phyloP scores from a whole-genome alignment of 2,888 invertebrate genomes.

The Formica aserva region DNA sequence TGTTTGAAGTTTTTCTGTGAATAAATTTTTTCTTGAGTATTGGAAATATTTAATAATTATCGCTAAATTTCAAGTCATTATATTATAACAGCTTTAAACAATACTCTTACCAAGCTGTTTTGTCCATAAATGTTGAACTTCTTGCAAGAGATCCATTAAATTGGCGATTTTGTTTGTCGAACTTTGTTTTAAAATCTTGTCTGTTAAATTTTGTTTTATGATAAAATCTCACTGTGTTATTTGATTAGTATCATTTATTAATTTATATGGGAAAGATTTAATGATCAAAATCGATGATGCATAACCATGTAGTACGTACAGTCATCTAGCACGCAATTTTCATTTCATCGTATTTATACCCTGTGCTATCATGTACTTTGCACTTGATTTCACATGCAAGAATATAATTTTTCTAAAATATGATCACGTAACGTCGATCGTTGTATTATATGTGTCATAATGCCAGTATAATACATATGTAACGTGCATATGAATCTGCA shows the following conservation, averaged over 20 bases:
- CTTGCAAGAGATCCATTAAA: background rate
- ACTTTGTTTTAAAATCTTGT: background rate
- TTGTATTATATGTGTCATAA: no score
- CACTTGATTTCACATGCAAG: no score
- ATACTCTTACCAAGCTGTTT: background rate
- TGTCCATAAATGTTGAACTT: background rate
- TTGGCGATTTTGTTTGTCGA: background rate
- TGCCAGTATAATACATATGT: no score
- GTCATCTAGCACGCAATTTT: no score
- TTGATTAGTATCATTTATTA: background rate
- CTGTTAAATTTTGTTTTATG: background rate
- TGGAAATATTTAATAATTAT: background rate
- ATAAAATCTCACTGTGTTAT: background rate
- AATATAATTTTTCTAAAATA: no score
- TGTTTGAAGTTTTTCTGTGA: background rate
- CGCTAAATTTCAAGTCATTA: background rate
- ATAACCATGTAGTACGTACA: conserved; percentile 73
- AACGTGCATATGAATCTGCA: no score
- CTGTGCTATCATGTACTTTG: no score
- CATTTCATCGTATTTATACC: no score
- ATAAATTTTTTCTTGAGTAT: background rate
- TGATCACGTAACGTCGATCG: no score
- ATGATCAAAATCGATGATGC: background rate
- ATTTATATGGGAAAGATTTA: background rate
- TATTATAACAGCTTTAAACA: no score